Percentiles rank a stretch among this genome's conserved stretches.
These are phyloP conservation scores for Gastracanthus pulcherrimus DNA, from an alignment of 2,888 invertebrate species.

Conservation along the genomic window DNA sequence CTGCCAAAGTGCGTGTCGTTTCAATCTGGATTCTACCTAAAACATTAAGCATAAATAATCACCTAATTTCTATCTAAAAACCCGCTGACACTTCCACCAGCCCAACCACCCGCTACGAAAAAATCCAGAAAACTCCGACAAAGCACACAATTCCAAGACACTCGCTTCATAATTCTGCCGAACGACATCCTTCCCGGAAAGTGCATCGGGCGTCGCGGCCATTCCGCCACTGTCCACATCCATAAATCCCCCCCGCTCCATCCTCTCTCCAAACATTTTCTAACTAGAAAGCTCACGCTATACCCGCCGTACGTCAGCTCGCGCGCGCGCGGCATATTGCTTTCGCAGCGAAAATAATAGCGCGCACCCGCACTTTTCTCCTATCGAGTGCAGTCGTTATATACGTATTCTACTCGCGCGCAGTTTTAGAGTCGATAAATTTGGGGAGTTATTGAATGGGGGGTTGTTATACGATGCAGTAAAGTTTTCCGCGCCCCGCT, in stretches of 20 bases:
- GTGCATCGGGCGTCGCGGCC: not conserved
- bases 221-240: not conserved
- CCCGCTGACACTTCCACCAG: no score
- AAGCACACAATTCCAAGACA: no score
- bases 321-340: not conserved
- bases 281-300: not conserved
- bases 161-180: not conserved
- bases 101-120: no score
- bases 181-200: not conserved
- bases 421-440: conserved; percentile 33
- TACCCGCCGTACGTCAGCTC: not conserved
- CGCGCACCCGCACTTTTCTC: not conserved
- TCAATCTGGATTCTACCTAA: no score
- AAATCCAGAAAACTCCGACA: not conserved
- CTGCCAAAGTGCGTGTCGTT: no score
- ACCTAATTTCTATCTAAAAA: no score
- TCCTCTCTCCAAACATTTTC: not conserved
- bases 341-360: conserved; percentile 23
- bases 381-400: not conserved
- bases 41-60: no score
- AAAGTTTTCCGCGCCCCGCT: not conserved
- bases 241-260: not conserved
- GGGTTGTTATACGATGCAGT: conserved; percentile 5
- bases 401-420: not conserved
- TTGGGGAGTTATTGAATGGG: conserved; percentile 25